Evolutionary conservation across 2,888 invertebrate genomes (phyloP), one percentile per base, ranked within the genome.

Genomic region (Torymus texanus): DNA sequence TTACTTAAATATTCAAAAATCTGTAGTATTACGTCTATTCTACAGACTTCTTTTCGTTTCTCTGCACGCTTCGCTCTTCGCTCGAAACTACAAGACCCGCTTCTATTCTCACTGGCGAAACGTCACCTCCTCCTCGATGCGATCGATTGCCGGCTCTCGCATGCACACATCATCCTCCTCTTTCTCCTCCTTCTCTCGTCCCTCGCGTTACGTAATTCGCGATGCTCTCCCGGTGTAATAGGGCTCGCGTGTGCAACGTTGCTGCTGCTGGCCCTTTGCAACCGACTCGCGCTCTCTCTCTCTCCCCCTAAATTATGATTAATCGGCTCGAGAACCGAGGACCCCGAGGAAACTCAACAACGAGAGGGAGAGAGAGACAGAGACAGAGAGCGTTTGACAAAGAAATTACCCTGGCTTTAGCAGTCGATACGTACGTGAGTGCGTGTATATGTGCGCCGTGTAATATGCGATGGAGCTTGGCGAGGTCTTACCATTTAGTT

Each of bases 131-230:
- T 41, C 41, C 8, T 18, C 21, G 1, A 13, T 8, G 5, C 41
- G 18, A 78, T 73, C 66, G 67, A 86, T 85, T 85, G 83, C 65
- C 65, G 59, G 70, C 50, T 51, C 41, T 41, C 41, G 41, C 41
- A 41, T 41, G 41, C 41, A 41, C 41, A 41, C 41, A 41, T 41
- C 41, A 41, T 41, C 8, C 41, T 41, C 41, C 41, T 41, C 41
- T 41, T 41, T 41, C 41, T 41, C 41, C 41, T 41, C 41, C 41
- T 41, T 58, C 41, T 81, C 80, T 67, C 41, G 70, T 75, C 71
- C 50, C 21, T 66, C 78, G 80, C 78, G 82, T 82, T 78, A 74
- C 82, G 81, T 82, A 78, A 79, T 79, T 72, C 77, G 77, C 78
- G 82, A 77, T 73, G 75, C 79, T 63, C 56, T 55, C 51, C 63